phyloP scores from a whole-genome alignment of 2,797 vertebrate genomes.

The Hyperoplus immaculatus region DNA sequence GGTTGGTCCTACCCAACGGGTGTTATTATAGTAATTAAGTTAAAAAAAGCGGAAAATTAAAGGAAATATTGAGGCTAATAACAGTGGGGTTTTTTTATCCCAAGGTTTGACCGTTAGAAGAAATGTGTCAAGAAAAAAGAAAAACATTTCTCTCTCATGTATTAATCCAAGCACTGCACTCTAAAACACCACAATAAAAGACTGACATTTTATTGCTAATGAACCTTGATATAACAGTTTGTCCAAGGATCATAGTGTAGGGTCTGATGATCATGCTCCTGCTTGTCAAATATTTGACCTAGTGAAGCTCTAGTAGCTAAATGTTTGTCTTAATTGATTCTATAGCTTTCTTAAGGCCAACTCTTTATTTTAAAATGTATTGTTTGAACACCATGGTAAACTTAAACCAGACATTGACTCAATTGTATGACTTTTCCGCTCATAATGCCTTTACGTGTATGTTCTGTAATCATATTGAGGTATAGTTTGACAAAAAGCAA shows the following conservation, averaged over 20 bases:
- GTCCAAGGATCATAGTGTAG: neutral
- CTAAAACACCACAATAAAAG: slow-evolving; percentile 8
- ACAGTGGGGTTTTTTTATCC: neutral
- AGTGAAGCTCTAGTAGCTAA: neutral
- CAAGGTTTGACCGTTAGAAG: slow-evolving; percentile 17
- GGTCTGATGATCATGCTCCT: neutral
- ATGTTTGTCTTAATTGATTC: neutral
- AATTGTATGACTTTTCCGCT: too few species aligned
- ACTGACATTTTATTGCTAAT: slow-evolving; percentile 23
- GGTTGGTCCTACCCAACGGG: too few species aligned
- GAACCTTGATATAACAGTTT: neutral
- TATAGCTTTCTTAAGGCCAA: too few species aligned
- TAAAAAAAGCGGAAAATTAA: too few species aligned
- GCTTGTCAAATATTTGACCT: slow-evolving; percentile 2
- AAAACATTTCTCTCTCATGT: slow-evolving; percentile 1
- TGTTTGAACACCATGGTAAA: neutral
- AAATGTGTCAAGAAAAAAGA: slow-evolving; percentile 16
- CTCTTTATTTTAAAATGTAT: too few species aligned
- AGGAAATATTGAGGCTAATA: neutral
- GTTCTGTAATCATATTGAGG: neutral
- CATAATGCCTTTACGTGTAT: neutral
- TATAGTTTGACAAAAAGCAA: neutral
- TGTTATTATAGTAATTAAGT: too few species aligned
- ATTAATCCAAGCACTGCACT: neutral
- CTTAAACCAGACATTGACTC: neutral